A percentile compares a stretch with the other conserved stretches of the same genome.
Conservation (phyloP, 2,797 vertebrate genomes). For the Bovichtus diacanthus region DNA sequence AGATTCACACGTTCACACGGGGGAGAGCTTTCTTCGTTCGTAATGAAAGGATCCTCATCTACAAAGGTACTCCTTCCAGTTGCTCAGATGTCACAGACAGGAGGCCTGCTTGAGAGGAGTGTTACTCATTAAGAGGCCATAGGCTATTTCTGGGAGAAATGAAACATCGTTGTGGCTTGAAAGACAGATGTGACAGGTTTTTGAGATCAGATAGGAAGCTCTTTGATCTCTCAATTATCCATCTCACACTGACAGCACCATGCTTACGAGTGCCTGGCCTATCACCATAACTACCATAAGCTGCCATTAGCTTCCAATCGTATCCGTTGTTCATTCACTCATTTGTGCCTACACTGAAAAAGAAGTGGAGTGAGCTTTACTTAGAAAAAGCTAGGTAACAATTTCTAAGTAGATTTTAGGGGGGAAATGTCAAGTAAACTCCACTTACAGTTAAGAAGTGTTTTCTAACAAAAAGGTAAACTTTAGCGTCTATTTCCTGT, state of each 20-base stretch:
- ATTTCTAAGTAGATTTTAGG: no score
- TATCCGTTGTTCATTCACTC: neutral
- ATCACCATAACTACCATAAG: neutral
- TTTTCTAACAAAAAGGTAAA: no score
- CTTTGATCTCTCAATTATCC: constrained; percentile 30
- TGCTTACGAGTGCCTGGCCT: no score
- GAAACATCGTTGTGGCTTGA: constrained; percentile 16
- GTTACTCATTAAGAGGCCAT: constrained; percentile 43
- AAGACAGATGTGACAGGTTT: constrained; percentile 27
- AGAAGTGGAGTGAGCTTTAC: no score
- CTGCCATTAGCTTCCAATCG: neutral
- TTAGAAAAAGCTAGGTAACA: no score
- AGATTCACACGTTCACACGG: constrained; percentile 17
- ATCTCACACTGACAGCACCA: neutral
- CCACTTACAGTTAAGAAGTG: no score
- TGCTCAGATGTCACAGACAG: constrained; percentile 26
- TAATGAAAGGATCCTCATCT: constrained; percentile 44
- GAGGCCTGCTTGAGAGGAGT: constrained; percentile 20
- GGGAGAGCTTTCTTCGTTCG: neutral
- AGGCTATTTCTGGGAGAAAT: constrained; percentile 24
- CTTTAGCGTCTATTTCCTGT: no score
- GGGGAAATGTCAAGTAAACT: no score
- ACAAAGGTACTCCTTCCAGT: constrained; percentile 16
- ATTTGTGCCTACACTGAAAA: neutral
- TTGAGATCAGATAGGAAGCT: constrained; percentile 15